Evolutionary conservation across 2,113 vertebrate species (phyloP).

Genomic region (Barbus barbus): DNA sequence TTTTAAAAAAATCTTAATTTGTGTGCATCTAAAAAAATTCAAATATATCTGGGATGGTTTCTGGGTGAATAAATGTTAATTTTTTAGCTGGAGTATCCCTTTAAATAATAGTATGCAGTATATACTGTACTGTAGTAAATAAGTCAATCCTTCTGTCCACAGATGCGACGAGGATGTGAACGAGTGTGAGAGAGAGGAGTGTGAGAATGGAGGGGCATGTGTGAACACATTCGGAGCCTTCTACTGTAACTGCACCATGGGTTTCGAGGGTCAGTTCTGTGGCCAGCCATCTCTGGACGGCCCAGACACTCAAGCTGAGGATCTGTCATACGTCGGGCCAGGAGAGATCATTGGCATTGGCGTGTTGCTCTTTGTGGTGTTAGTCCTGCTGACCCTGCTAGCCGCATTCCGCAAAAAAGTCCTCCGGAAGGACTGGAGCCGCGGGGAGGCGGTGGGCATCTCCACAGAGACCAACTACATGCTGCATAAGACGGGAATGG

Average conservation of each 20-base stretch:
- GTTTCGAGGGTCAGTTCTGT: conserved; percentile 85
- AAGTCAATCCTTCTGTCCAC: conserved; percentile 46
- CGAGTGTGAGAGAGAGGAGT: conserved; percentile 86
- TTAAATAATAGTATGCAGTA: not conserved
- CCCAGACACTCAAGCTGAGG: conserved; percentile 83
- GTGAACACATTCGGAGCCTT: conserved; percentile 90
- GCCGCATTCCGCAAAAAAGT: conserved; percentile 89
- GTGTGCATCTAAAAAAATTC: not conserved
- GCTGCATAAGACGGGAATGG: conserved; percentile 82
- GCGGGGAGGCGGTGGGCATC: conserved; percentile 78
- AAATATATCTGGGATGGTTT: not conserved
- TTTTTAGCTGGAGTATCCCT: not conserved
- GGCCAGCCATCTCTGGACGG: conserved; percentile 74
- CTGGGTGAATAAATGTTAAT: not conserved
- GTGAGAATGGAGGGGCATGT: conserved; percentile 84
- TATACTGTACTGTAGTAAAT: too few species aligned
- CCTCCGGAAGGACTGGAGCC: conserved; percentile 86
- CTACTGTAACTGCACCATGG: conserved; percentile 89
- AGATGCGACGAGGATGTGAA: conserved; percentile 93
- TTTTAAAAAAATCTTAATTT: too few species aligned
- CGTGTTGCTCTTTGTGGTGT: conserved; percentile 85
- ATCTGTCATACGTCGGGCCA: conserved; percentile 87
- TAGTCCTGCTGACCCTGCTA: conserved; percentile 84
- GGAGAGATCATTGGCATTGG: conserved; percentile 94
- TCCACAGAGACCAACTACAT: conserved; percentile 74